phyloP scores from a whole-genome alignment of 2,113 vertebrate genomes.

The Leiothrix lutea region DNA sequence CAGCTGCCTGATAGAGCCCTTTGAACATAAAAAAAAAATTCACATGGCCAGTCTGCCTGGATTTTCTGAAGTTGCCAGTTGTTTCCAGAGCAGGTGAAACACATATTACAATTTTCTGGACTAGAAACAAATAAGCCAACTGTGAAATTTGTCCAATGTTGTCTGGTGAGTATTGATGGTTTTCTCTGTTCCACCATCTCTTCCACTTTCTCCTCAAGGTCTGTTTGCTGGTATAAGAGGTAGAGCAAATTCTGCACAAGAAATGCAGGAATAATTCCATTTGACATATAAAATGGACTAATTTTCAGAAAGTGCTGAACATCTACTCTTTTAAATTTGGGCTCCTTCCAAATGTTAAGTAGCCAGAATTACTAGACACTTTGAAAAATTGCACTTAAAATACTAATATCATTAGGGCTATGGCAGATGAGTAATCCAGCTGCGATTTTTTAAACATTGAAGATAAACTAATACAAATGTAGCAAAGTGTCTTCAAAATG shows the following conservation, averaged over 20 bases:
- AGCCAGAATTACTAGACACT: conserved; percentile 7
- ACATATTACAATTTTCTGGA: neutral
- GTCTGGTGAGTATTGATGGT: neutral
- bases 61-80: neutral
- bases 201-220: neutral
- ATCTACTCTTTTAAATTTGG: conserved; percentile 23
- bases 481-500: conserved; percentile 12
- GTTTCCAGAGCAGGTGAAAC: neutral
- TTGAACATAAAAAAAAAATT: neutral
- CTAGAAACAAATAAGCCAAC: neutral
- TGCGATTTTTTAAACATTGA: neutral
- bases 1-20: neutral
- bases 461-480: conserved; percentile 48
- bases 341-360: conserved; percentile 20
- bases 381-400: conserved; percentile 44
- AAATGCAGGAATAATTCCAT: neutral
- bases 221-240: neutral
- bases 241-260: neutral
- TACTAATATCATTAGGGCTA: conserved; percentile 23
- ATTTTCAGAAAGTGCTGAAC: conserved; percentile 19
- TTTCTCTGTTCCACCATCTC: neutral
- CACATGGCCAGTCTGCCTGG: neutral
- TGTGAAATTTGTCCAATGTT: neutral
- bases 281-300: neutral
- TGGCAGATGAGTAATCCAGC: conserved; percentile 30